Evolutionary conservation across 30 jellyfish, hydroid and myxozoan species (phyloP).

Genomic region (Aurelia coerulea): DNA sequence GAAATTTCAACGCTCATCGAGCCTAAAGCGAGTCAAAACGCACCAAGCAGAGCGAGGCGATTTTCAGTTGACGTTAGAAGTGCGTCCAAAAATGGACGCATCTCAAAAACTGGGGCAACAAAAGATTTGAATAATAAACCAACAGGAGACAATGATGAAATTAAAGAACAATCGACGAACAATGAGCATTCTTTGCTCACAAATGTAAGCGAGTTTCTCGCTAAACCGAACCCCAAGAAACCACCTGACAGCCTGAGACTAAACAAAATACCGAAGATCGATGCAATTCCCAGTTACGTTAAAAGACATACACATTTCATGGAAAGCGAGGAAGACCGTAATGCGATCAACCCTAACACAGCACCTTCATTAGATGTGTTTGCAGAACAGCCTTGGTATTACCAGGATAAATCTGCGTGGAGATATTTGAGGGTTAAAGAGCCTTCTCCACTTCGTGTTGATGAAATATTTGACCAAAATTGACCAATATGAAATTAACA

Average conservation of each 20-base stretch:
- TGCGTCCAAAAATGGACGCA: neutral
- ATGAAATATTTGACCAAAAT: slow-evolving; percentile 14
- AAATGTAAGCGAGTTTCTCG: slow-evolving; percentile 43
- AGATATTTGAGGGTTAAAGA: slow-evolving; percentile 52
- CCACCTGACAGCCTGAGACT: slow-evolving; percentile 62
- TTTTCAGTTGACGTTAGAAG: slow-evolving; percentile 10
- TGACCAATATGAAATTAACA: neutral
- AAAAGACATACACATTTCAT: neutral
- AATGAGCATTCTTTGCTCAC: neutral
- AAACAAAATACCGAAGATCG: neutral
- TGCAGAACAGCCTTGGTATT: slow-evolving; percentile 54
- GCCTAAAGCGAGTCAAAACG: slow-evolving; percentile 41
- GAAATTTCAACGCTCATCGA: slow-evolving; percentile 6
- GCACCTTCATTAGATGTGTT: slow-evolving; percentile 55
- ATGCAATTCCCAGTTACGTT: neutral
- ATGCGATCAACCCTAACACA: slow-evolving; percentile 43
- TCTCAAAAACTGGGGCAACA: neutral
- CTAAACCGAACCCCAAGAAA: slow-evolving; percentile 55
- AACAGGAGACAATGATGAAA: neutral
- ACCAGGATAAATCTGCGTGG: slow-evolving; percentile 57
- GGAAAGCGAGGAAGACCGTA: slow-evolving; percentile 13
- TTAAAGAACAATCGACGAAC: neutral
- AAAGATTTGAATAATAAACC: neutral
- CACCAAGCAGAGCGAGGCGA: slow-evolving; percentile 38
- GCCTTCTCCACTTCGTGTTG: slow-evolving; percentile 55